A percentile compares a stretch with the other conserved stretches of the same genome.
These are phyloP conservation scores for Diorhabda sublineata DNA, from an alignment of 1,140 invertebrate species.

Conservation along the genomic window DNA sequence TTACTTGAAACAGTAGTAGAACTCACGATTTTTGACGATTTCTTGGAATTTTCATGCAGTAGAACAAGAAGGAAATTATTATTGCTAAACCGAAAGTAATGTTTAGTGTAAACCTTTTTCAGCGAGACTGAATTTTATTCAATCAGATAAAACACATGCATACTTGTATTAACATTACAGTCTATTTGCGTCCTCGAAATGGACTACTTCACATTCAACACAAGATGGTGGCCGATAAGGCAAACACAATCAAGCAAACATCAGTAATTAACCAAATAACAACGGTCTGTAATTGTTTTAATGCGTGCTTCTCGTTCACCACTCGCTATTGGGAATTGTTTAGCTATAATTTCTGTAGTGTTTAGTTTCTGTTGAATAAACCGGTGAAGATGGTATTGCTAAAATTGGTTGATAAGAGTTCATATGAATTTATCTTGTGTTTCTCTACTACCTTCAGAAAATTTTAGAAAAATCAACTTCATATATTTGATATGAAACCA, in stretches of 20 bases:
- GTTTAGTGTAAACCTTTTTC: neutral
- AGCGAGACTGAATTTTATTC: slow-evolving; percentile 6
- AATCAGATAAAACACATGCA: slow-evolving; percentile 30
- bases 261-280: slow-evolving; percentile 37
- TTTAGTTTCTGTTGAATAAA: slow-evolving; percentile 22
- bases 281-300: slow-evolving; percentile 36
- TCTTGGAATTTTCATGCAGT: no score
- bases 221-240: slow-evolving; percentile 36
- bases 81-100: no score
- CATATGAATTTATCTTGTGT: no score
- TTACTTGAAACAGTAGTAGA: no score
- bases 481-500: no score
- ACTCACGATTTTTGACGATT: no score
- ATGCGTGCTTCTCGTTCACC: slow-evolving; percentile 27
- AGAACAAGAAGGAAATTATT: no score
- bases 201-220: slow-evolving; percentile 26
- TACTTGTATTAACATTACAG: slow-evolving; percentile 5
- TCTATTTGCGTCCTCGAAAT: slow-evolving; percentile 17
- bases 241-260: slow-evolving; percentile 34
- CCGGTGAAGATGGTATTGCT: neutral
- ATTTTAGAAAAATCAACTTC: no score
- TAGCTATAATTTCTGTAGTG: slow-evolving; percentile 9
- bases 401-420: no score
- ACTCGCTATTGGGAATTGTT: neutral
- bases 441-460: no score